phyloP scores from a whole-genome alignment of 1,140 invertebrate genomes.

The Mya arenaria region DNA sequence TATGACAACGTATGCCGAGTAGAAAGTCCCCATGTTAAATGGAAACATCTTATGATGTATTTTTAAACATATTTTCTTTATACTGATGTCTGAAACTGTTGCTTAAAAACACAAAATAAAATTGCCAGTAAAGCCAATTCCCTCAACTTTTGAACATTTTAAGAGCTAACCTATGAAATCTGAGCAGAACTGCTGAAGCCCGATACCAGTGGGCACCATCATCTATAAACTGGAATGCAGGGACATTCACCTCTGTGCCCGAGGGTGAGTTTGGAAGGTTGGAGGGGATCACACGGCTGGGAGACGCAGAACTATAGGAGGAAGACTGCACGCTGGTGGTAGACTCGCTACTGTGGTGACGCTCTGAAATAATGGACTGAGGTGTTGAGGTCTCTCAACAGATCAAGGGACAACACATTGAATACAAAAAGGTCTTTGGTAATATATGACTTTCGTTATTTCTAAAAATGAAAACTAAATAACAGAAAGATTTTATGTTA shows the following conservation, averaged over 20 bases:
- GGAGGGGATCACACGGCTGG: slow-evolving; percentile 65
- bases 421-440: too few relatives aligned
- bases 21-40: too few relatives aligned
- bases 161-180: slow-evolving; percentile 84
- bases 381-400: background rate
- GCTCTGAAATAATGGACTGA: slow-evolving; percentile 48
- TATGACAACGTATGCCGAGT: too few relatives aligned
- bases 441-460: too few relatives aligned
- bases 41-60: too few relatives aligned
- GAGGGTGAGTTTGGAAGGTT: slow-evolving; percentile 73
- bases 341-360: slow-evolving; percentile 61
- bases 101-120: too few relatives aligned
- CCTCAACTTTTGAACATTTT: background rate
- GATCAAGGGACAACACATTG: too few relatives aligned
- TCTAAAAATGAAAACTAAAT: too few relatives aligned
- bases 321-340: slow-evolving; percentile 5
- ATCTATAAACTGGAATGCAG: slow-evolving; percentile 72
- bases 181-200: slow-evolving; percentile 86
- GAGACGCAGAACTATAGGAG: slow-evolving; percentile 67
- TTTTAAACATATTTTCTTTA: too few relatives aligned
- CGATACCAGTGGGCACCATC: slow-evolving; percentile 85
- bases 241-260: slow-evolving; percentile 58
- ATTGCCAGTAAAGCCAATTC: too few relatives aligned
- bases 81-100: too few relatives aligned
- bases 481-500: too few relatives aligned